These are phyloP conservation scores for Andrena flavipes DNA, from an alignment of 2,888 invertebrate species.

Conservation along the genomic window DNA sequence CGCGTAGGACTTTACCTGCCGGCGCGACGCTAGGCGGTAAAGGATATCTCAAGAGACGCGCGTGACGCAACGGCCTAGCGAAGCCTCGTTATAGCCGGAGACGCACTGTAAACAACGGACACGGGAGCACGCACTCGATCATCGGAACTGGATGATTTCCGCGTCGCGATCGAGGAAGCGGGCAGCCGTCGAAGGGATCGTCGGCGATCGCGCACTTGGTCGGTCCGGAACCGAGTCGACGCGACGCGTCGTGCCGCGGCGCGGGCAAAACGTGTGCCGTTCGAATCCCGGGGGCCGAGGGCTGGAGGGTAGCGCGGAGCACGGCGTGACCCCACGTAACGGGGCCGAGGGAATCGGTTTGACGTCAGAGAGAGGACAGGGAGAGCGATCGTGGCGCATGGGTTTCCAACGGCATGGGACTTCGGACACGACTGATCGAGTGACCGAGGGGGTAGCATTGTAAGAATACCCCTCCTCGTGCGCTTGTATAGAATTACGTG, in stretches of 20 bases:
- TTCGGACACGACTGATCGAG: slow-evolving; percentile 84
- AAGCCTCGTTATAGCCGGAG: not conserved
- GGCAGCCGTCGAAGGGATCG: not conserved
- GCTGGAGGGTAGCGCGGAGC: not conserved
- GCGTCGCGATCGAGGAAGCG: not conserved
- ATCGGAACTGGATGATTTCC: not conserved
- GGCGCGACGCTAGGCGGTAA: not conserved
- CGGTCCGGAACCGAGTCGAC: slow-evolving; percentile 9
- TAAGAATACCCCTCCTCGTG: slow-evolving; percentile 80
- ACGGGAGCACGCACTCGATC: slow-evolving; percentile 16
- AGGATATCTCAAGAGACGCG: not conserved
- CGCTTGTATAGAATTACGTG: slow-evolving; percentile 82
- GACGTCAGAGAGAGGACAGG: not conserved
- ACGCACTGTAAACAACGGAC: slow-evolving; percentile 1
- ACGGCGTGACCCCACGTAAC: not conserved
- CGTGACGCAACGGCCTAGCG: not conserved
- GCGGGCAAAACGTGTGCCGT: slow-evolving; percentile 15
- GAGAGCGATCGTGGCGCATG: slow-evolving; percentile 54
- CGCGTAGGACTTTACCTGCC: not conserved
- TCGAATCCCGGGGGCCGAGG: slow-evolving; percentile 3
- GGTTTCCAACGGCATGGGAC: slow-evolving; percentile 79
- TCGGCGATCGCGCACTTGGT: slow-evolving; percentile 42
- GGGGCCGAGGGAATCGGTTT: not conserved
- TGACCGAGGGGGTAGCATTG: slow-evolving; percentile 84
- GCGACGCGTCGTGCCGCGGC: not conserved